Conservation (phyloP, 2,113 vertebrate species). For the Psilopogon haemacephalus region DNA sequence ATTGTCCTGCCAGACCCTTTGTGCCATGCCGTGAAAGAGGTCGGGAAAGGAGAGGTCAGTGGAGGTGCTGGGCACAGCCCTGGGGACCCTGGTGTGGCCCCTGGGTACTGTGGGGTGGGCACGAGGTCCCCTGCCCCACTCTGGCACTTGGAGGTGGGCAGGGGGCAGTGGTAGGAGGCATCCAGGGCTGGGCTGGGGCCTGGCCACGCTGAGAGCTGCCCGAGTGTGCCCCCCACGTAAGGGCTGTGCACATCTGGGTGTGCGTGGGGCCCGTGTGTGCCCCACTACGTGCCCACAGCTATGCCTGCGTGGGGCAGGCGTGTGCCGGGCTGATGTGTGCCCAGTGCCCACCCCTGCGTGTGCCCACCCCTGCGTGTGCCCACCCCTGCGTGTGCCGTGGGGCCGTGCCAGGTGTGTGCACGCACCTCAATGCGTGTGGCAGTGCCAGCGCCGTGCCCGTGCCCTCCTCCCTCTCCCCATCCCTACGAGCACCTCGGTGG, state of each 20-base stretch:
- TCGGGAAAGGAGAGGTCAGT: background rate
- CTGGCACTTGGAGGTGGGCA: background rate
- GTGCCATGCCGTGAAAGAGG: background rate
- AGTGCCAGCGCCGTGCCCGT: no score
- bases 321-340: background rate
- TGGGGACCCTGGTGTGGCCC: background rate
- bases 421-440: accelerated
- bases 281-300: background rate
- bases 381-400: accelerated
- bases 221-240: background rate
- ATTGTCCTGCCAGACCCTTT: background rate
- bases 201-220: background rate
- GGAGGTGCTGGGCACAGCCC: background rate
- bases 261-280: background rate
- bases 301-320: accelerated
- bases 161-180: background rate
- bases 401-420: background rate
- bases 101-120: background rate
- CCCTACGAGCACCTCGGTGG: background rate
- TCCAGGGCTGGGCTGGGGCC: accelerated
- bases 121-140: background rate
- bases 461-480: background rate
- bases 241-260: accelerated
- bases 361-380: accelerated
- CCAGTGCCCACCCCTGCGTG: background rate